phyloP scores from a whole-genome alignment of 2,888 invertebrate genomes.

The Macroteleia sp. region DNA sequence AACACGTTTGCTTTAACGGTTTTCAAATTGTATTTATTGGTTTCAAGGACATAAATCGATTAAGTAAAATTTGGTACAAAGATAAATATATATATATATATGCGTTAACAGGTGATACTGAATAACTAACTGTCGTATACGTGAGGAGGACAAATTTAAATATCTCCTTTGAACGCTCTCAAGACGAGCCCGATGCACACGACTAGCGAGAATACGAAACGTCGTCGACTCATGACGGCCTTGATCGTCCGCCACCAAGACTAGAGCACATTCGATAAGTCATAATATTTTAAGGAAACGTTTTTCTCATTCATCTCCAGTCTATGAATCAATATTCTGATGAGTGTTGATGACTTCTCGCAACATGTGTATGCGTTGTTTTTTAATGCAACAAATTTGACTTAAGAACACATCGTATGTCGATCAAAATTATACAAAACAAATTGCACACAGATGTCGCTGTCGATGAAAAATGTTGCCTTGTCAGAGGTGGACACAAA shows the following conservation, averaged over 20 bases:
- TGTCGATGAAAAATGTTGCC: slow-evolving; percentile 23
- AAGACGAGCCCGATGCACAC: slow-evolving; percentile 76
- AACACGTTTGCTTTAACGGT: slow-evolving; percentile 1
- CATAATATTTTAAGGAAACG: slow-evolving; percentile 31
- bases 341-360: too few relatives aligned
- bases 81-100: background rate
- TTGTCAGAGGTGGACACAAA: slow-evolving; percentile 47
- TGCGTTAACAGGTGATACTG: slow-evolving; percentile 14
- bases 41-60: slow-evolving; percentile 5
- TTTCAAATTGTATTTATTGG: background rate
- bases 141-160: slow-evolving; percentile 57
- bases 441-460: slow-evolving; percentile 5
- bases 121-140: slow-evolving; percentile 38
- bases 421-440: too few relatives aligned
- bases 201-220: slow-evolving; percentile 77
- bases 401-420: too few relatives aligned
- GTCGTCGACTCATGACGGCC: slow-evolving; percentile 76
- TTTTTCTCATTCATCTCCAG: slow-evolving; percentile 5
- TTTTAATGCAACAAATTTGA: too few relatives aligned
- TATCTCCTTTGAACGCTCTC: slow-evolving; percentile 71
- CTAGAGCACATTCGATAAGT: slow-evolving; percentile 72
- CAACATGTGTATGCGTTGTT: background rate
- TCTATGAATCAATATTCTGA: background rate
- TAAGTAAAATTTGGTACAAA: background rate
- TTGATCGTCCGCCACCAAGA: slow-evolving; percentile 77